Base-by-base conservation (phyloP, 2,113 vertebrate genomes). In the Epinephelus fuscoguttatus region DNA sequence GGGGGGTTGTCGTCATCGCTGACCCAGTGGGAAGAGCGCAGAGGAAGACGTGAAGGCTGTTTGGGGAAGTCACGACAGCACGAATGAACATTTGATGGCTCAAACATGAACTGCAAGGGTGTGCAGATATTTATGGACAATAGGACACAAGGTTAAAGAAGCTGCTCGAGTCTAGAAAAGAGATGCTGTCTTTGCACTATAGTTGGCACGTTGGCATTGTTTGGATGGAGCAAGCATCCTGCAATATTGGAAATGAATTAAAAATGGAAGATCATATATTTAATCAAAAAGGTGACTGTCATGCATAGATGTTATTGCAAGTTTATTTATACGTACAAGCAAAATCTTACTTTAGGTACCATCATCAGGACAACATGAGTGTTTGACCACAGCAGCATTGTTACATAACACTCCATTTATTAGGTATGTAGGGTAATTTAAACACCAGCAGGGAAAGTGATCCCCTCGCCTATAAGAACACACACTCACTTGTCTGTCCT, bases 11-110 rank as follows among this genome's bases (percentile, higher is more conserved):
- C 15, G 2, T 96, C 50, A 50, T 95, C 4, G 64, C 84, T 78
- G 93, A 95, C 89, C 95, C 95, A 60, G 92, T 92, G 18, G 92
- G 90, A 79, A 95, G 90, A 86, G 0, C 75, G 1, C 57, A 82
- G 27, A 85, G 8, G 83, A 89, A 89, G 76, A 80, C 84, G 4
- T 82, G 66, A 91, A 30, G 59, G 49, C 18, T 37, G 19, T 13
- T 0, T 5, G 17, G 60, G 30, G 37, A 37, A n/a, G 15, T 0
- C 17, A 6, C 19, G 23, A 37, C n/a, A 5, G 9, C 40, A 8
- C 1, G 17, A 5, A 30, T 27, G 1, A 1, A 42, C 13, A 9
- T 37, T 64, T 19, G 1, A 8, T 4, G 37, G 17, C 21, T 23
- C 7, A 14, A 15, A 52, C 17, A 21, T 23, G 63, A 75, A 73